Evolutionary conservation across 2,113 vertebrate species (phyloP).

Genomic region (Neotragus pygmaeus): DNA sequence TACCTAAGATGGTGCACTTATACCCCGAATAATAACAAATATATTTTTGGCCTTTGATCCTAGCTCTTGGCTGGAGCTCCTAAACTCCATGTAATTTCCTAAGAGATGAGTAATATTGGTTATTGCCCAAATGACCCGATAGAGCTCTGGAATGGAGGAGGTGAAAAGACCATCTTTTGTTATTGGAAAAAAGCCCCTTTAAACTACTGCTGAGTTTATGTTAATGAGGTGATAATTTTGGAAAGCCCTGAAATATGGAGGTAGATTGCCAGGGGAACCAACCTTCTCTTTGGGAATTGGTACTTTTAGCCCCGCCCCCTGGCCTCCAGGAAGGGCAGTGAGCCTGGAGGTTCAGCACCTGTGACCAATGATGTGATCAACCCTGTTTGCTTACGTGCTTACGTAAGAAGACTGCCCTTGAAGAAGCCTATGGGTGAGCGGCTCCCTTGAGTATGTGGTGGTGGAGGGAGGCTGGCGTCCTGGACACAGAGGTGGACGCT

Average conservation of each 20-base stretch:
- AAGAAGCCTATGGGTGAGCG: background rate
- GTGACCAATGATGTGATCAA: background rate
- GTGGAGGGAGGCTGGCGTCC: background rate
- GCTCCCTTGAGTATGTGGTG: accelerated
- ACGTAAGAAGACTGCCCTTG: background rate
- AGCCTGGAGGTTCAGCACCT: background rate
- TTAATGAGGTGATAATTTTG: background rate
- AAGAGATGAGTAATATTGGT: background rate
- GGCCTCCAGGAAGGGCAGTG: background rate
- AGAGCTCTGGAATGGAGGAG: background rate
- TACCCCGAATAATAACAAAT: background rate
- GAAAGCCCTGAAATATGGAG: background rate
- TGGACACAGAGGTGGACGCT: too few relatives aligned
- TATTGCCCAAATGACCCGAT: background rate
- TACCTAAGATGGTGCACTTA: background rate
- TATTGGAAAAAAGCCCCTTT: background rate
- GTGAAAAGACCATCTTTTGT: background rate
- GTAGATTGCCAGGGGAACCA: background rate
- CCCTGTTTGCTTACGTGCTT: background rate
- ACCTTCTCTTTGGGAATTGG: background rate
- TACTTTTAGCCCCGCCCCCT: background rate
- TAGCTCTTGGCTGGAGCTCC: background rate
- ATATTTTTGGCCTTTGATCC: background rate
- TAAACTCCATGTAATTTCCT: background rate
- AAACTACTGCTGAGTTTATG: background rate